A percentile compares a stretch with the other conserved stretches of the same genome.
Evolutionary conservation across 1,140 invertebrate genomes (phyloP).

Genomic region (Chrysoperla carnea): DNA sequence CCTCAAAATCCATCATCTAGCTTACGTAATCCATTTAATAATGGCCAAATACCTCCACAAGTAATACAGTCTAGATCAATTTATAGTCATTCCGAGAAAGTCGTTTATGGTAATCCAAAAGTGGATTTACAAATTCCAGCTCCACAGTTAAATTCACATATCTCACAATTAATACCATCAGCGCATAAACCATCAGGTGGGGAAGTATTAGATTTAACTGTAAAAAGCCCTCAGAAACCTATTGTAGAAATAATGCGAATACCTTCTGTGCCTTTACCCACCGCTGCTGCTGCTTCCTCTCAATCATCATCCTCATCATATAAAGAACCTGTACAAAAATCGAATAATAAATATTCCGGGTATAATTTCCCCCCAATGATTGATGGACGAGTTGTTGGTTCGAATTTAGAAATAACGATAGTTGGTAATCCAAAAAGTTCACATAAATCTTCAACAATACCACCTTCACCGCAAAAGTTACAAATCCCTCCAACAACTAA

Average conservation of each 20-base stretch:
- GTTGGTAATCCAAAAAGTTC: conserved; percentile 22
- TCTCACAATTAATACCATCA: conserved; percentile 18
- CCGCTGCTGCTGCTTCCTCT: conserved; percentile 13
- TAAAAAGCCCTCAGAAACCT: conserved; percentile 22
- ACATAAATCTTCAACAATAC: conserved; percentile 10
- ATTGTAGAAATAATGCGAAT: conserved; percentile 28
- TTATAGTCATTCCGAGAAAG: conserved; percentile 38
- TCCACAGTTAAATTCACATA: conserved; percentile 16
- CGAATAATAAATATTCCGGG: conserved; percentile 8
- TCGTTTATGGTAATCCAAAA: conserved; percentile 51
- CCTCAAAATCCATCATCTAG: not conserved
- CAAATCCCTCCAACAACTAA: not conserved
- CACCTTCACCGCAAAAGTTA: conserved; percentile 9
- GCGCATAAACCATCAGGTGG: conserved; percentile 19
- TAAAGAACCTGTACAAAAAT: conserved; percentile 11
- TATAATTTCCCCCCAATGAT: conserved; percentile 7
- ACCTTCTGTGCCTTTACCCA: conserved; percentile 11
- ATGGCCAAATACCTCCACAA: conserved; percentile 27
- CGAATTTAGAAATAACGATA: conserved; percentile 40
- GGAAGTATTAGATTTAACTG: conserved; percentile 30
- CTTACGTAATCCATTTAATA: conserved; percentile 3
- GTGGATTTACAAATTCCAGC: conserved; percentile 32
- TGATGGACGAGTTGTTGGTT: conserved; percentile 23
- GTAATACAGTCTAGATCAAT: conserved; percentile 44
- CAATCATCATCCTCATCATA: conserved; percentile 14